phyloP scores from a whole-genome alignment of 1,140 invertebrate genomes.

The Trigoniulus corallinus region DNA sequence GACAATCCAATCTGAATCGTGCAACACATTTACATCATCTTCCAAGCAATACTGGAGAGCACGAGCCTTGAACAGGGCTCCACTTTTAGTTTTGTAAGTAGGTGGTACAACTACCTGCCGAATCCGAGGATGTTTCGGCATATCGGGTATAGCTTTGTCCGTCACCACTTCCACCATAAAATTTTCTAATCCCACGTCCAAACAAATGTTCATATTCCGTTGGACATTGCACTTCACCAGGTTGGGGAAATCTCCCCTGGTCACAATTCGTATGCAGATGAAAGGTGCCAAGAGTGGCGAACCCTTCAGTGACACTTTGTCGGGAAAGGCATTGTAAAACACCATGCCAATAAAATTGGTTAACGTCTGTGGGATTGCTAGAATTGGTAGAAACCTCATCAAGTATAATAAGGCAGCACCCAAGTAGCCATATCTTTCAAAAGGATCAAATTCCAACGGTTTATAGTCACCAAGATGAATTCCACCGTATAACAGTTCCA shows the following conservation, averaged over 20 bases:
- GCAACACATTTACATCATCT: slow-evolving; percentile 68
- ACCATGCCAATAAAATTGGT: slow-evolving; percentile 83
- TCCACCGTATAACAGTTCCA: slow-evolving; percentile 62
- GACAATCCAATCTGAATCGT: slow-evolving; percentile 89
- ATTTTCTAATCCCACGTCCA: slow-evolving; percentile 80
- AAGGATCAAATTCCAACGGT: slow-evolving; percentile 48
- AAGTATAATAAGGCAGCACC: slow-evolving; percentile 56
- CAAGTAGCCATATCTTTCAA: slow-evolving; percentile 55
- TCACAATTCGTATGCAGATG: slow-evolving; percentile 88
- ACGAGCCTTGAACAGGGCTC: slow-evolving; percentile 85
- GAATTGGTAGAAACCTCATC: slow-evolving; percentile 60
- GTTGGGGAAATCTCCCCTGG: slow-evolving; percentile 84
- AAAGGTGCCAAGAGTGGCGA: slow-evolving; percentile 84
- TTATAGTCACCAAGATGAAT: slow-evolving; percentile 43
- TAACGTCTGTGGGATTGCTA: slow-evolving; percentile 62
- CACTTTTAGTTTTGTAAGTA: slow-evolving; percentile 69
- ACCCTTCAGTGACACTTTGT: slow-evolving; percentile 71
- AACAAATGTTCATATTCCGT: slow-evolving; percentile 75
- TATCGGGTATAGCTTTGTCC: slow-evolving; percentile 53
- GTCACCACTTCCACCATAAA: slow-evolving; percentile 96
- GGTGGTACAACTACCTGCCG: slow-evolving; percentile 74
- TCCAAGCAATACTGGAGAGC: slow-evolving; percentile 93
- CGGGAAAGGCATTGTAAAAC: slow-evolving; percentile 87
- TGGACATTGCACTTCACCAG: slow-evolving; percentile 75
- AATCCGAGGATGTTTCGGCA: slow-evolving; percentile 47